Conservation (phyloP, 2,888 invertebrate species). For the Phyto melanocephala region DNA sequence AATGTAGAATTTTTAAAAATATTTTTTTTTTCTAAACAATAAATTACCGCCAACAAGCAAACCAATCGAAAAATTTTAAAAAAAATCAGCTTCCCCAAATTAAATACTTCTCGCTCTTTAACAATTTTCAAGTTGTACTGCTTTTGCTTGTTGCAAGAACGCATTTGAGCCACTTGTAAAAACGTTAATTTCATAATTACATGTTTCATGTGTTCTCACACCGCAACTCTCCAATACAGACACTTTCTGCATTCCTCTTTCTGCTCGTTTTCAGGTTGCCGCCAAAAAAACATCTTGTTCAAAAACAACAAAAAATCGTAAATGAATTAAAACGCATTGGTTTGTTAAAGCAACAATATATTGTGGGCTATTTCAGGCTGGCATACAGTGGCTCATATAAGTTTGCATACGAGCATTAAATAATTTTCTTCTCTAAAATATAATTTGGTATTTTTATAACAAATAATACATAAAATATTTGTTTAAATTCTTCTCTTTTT, state of each 20-base stretch:
- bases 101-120: conserved; percentile 51
- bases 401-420: no score
- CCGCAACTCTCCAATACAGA: not conserved
- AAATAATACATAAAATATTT: no score
- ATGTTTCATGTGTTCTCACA: conserved; percentile 74
- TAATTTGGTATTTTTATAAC: no score
- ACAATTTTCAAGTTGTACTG: conserved; percentile 20
- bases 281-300: not conserved
- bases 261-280: not conserved
- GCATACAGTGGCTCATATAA: not conserved
- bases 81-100: conserved; percentile 43
- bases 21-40: conserved; percentile 1
- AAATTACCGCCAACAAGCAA: conserved; percentile 38
- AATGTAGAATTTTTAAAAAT: not conserved
- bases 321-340: conserved; percentile 12
- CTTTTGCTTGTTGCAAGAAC: conserved; percentile 25
- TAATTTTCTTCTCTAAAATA: no score
- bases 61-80: not conserved
- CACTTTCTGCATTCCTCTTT: not conserved
- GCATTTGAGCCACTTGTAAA: conserved; percentile 73
- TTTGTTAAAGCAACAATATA: conserved; percentile 1
- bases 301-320: not conserved
- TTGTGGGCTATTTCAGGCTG: conserved; percentile 45
- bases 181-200: conserved; percentile 78
- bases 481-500: no score